Percentiles rank a stretch among this genome's conserved stretches.
Conservation (phyloP, 2,797 vertebrate genomes). For the Enteromius afrohamiltoni region DNA sequence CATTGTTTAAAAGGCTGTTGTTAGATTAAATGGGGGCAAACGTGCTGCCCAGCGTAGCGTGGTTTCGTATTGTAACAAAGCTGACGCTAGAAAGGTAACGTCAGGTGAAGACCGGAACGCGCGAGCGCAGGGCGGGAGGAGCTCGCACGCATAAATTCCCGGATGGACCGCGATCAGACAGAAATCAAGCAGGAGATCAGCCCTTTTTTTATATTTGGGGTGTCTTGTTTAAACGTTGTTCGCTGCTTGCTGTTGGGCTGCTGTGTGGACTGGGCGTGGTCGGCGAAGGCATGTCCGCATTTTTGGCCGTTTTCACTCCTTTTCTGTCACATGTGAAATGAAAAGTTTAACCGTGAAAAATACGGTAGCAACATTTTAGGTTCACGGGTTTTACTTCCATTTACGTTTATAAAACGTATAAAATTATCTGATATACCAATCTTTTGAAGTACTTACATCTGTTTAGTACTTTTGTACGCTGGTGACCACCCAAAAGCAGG, state of each 20-base stretch:
- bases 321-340: slow-evolving; percentile 3
- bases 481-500: neutral
- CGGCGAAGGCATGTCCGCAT: slow-evolving; percentile 47
- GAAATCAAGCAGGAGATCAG: neutral
- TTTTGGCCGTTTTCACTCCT: slow-evolving; percentile 33
- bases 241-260: slow-evolving; percentile 60
- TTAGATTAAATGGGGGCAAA: neutral
- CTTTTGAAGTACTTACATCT: neutral
- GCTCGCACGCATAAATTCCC: slow-evolving; percentile 3
- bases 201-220: neutral
- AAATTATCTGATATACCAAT: neutral
- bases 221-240: slow-evolving; percentile 55
- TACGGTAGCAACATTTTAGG: neutral
- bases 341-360: neutral
- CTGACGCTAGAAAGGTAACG: slow-evolving; percentile 17
- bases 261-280: slow-evolving; percentile 71
- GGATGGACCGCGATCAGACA: slow-evolving; percentile 36
- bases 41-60: neutral
- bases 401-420: neutral
- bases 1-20: neutral
- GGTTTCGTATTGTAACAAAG: slow-evolving; percentile 14
- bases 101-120: slow-evolving; percentile 26
- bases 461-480: neutral
- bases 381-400: neutral
- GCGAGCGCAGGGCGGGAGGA: slow-evolving; percentile 2